Evolutionary conservation across 2,113 vertebrate genomes (phyloP).

Genomic region (Psittacula cyanocephala): DNA sequence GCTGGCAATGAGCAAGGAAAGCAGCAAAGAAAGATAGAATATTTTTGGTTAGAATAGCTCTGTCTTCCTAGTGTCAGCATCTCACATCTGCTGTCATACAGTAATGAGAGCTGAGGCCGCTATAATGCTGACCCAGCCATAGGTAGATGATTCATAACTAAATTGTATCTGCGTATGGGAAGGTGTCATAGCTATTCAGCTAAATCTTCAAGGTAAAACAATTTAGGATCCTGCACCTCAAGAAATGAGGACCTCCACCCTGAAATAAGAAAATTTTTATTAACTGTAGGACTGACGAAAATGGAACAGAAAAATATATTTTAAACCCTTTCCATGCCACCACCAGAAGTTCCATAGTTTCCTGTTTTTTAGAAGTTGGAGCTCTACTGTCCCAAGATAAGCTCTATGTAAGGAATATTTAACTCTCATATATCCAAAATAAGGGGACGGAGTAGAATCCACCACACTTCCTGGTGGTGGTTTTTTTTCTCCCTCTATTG

Average conservation of each 20-base stretch:
- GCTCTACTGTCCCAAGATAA: neutral
- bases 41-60: neutral
- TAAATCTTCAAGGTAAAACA: neutral
- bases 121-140: conserved; percentile 27
- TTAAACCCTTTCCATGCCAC: neutral
- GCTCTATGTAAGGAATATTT: neutral
- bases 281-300: neutral
- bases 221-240: neutral
- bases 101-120: conserved; percentile 13
- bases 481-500: neutral
- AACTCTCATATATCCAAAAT: neutral
- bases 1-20: neutral
- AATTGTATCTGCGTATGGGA: conserved; percentile 24
- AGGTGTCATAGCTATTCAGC: neutral
- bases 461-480: neutral
- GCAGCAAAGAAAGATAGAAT: neutral
- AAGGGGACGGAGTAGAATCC: neutral
- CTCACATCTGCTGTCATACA: neutral
- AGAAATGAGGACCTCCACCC: neutral
- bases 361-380: neutral
- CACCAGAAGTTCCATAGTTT: neutral
- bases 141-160: neutral
- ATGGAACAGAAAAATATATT: neutral
- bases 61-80: neutral
- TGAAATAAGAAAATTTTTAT: neutral